A percentile compares a stretch with the other conserved stretches of the same genome.
Conservation (phyloP, 1,140 invertebrate species). For the Cherax destructor region DNA sequence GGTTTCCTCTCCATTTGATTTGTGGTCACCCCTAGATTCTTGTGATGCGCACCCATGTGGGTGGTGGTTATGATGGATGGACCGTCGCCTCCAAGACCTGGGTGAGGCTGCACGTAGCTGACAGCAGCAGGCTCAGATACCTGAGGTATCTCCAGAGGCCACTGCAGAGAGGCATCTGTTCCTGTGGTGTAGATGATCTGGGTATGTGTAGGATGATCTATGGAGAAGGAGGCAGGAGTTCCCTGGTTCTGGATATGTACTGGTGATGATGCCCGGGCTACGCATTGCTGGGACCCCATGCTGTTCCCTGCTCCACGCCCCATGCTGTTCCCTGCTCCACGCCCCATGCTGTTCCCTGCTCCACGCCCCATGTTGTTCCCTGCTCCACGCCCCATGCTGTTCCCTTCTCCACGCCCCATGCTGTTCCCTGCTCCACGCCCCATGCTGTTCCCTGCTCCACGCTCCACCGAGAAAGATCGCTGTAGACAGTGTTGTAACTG, state of each 20-base stretch:
- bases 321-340: not conserved
- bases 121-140: slow-evolving; percentile 12
- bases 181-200: slow-evolving; percentile 53
- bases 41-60: not conserved
- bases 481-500: slow-evolving; percentile 35
- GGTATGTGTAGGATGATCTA: slow-evolving; percentile 5
- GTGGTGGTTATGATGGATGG: not conserved
- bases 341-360: slow-evolving; percentile 16
- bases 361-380: slow-evolving; percentile 19
- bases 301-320: not conserved
- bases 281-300: slow-evolving; percentile 1
- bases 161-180: slow-evolving; percentile 20
- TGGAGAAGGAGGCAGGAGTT: slow-evolving; percentile 33
- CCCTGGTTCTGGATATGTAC: slow-evolving; percentile 25
- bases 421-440: not conserved
- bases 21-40: slow-evolving; percentile 9
- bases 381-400: slow-evolving; percentile 21
- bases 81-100: slow-evolving; percentile 15
- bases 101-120: slow-evolving; percentile 55
- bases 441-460: not conserved
- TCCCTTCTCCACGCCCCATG: slow-evolving; percentile 7
- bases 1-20: slow-evolving; percentile 9
- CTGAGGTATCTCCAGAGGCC: not conserved
- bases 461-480: slow-evolving; percentile 46
- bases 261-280: slow-evolving; percentile 23